These are phyloP conservation scores for Hypotaenidia philippensis DNA, from an alignment of 2,797 vertebrate genomes.

Conservation along the genomic window DNA sequence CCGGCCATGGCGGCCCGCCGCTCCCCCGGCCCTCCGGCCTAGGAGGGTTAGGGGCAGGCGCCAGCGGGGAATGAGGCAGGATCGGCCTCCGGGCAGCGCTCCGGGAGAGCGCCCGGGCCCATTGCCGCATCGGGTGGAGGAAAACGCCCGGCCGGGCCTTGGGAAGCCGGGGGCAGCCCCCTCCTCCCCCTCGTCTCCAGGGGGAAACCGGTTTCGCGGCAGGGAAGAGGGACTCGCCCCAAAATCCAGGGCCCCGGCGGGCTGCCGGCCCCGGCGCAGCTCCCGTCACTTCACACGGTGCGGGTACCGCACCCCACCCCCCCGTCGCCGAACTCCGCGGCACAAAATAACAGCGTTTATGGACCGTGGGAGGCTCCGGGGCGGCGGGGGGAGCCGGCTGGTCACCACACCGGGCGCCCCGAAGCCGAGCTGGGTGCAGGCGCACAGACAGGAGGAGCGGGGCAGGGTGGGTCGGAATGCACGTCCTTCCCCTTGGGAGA, in stretches of 20 bases:
- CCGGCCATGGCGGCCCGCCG: neutral
- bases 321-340: accelerated
- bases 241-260: accelerated
- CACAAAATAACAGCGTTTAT: neutral
- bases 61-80: accelerated
- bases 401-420: accelerated
- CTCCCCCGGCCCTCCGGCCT: no score
- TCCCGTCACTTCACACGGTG: accelerated
- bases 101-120: neutral
- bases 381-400: accelerated
- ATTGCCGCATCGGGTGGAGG: accelerated
- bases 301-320: accelerated
- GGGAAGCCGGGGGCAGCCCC: neutral
- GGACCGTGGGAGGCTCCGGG: accelerated
- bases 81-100: neutral
- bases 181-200: accelerated
- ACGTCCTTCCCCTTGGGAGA: neutral
- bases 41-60: neutral
- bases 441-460: accelerated
- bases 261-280: accelerated
- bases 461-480: neutral
- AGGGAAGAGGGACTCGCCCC: neutral
- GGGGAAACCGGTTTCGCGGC: accelerated
- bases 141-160: no score
- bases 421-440: neutral